These are phyloP conservation scores for Columba janthina DNA, from an alignment of 2,113 vertebrate genomes.

Conservation along the genomic window DNA sequence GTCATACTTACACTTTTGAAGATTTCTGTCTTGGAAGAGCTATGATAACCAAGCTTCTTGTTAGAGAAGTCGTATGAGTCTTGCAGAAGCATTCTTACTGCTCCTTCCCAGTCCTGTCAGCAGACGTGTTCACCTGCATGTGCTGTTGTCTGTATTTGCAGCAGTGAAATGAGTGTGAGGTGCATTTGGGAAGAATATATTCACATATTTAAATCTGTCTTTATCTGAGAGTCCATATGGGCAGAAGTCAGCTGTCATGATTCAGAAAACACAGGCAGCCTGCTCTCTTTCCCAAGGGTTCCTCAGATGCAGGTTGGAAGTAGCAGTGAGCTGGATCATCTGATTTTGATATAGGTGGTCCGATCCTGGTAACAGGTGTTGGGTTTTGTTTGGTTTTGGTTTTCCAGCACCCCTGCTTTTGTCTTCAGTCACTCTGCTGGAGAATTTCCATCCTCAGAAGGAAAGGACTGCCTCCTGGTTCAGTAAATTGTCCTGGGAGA, in stretches of 20 bases:
- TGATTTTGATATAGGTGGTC: background rate
- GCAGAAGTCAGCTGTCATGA: background rate
- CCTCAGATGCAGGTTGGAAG: background rate
- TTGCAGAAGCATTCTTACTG: background rate
- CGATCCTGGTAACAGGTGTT: too few species aligned
- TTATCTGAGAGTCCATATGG: background rate
- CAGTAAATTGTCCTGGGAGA: background rate
- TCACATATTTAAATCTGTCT: background rate
- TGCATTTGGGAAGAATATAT: background rate
- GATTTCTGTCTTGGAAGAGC: background rate
- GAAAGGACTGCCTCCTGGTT: background rate
- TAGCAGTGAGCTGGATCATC: background rate
- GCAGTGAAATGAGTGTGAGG: background rate
- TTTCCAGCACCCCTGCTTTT: background rate
- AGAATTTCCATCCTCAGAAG: background rate
- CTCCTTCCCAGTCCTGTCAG: background rate
- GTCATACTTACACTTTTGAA: background rate
- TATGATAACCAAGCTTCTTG: background rate
- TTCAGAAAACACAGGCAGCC: background rate
- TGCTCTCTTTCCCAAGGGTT: background rate
- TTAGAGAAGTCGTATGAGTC: background rate
- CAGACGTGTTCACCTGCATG: fast-evolving
- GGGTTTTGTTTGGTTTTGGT: background rate
- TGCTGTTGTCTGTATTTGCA: background rate
- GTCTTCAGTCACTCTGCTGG: background rate